Evolutionary conservation across 2,888 invertebrate genomes (phyloP).

Genomic region (Cephus pygmeus): DNA sequence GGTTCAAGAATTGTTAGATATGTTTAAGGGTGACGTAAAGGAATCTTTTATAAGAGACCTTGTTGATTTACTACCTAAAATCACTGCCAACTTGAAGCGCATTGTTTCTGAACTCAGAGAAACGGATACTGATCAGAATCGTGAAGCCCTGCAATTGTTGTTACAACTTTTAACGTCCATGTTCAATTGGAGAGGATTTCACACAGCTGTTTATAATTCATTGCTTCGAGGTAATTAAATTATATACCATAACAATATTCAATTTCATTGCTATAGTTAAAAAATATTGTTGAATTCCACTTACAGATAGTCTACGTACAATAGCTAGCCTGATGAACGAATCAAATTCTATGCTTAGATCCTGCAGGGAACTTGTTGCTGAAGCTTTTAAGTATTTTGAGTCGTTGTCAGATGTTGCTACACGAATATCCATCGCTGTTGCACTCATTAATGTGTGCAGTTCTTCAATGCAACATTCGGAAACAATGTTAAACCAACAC

Average conservation of each 20-base stretch:
- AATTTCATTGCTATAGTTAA: not conserved
- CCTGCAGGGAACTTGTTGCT: conserved; percentile 58
- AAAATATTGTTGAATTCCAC: conserved; percentile 10
- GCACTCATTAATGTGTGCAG: conserved; percentile 54
- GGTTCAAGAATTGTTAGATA: conserved; percentile 55
- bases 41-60: conserved; percentile 53
- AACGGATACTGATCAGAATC: conserved; percentile 43
- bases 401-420: conserved; percentile 58
- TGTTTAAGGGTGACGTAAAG: conserved; percentile 48
- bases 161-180: conserved; percentile 70
- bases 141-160: conserved; percentile 69
- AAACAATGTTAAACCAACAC: conserved; percentile 43
- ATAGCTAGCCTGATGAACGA: conserved; percentile 52
- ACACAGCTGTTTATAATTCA: conserved; percentile 60
- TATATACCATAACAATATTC: conserved; percentile 12
- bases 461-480: conserved; percentile 58
- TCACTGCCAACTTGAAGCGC: conserved; percentile 65
- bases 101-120: conserved; percentile 53
- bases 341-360: conserved; percentile 44
- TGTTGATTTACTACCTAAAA: conserved; percentile 65
- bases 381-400: conserved; percentile 62
- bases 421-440: conserved; percentile 57
- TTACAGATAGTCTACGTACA: conserved; percentile 52
- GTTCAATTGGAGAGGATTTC: conserved; percentile 75
- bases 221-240: conserved; percentile 53